phyloP scores from a whole-genome alignment of 2,888 invertebrate species.

The Xylophagus ater region DNA sequence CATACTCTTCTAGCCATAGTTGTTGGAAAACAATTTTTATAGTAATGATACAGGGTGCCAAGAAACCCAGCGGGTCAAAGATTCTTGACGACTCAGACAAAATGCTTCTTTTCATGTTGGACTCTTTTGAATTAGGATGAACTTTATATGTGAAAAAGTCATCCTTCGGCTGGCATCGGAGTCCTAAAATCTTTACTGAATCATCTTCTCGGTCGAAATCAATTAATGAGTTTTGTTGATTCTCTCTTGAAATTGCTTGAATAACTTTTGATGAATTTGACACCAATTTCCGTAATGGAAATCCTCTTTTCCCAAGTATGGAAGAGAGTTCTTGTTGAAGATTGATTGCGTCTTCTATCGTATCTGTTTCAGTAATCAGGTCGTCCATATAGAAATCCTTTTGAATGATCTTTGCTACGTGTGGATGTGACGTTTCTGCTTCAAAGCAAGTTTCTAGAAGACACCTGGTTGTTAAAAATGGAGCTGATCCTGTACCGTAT shows the following conservation, averaged over 20 bases:
- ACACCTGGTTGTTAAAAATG: slow-evolving; percentile 18
- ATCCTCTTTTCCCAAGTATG: slow-evolving; percentile 7
- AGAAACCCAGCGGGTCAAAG: slow-evolving; percentile 21
- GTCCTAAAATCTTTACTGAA: too few species aligned
- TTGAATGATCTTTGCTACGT: slow-evolving; percentile 13
- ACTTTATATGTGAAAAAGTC: too few species aligned
- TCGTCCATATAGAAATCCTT: slow-evolving; percentile 19
- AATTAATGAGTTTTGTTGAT: too few species aligned
- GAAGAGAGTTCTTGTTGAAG: slow-evolving; percentile 11
- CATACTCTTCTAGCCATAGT: slow-evolving; percentile 19
- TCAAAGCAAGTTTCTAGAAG: slow-evolving; percentile 16
- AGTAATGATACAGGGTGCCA: slow-evolving; percentile 18
- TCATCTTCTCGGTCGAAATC: too few species aligned
- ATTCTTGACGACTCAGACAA: slow-evolving; percentile 9
- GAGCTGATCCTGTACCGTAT: slow-evolving; percentile 20
- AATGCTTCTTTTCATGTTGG: too few species aligned
- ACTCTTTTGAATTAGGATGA: too few species aligned
- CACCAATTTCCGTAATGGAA: slow-evolving; percentile 17
- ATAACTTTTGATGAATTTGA: slow-evolving; percentile 13
- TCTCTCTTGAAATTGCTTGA: slow-evolving; percentile 5
- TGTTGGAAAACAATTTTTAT: slow-evolving; percentile 23
- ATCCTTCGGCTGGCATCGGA: too few species aligned
- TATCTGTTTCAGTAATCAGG: slow-evolving; percentile 16
- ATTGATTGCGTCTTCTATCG: slow-evolving; percentile 10
- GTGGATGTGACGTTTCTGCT: slow-evolving; percentile 9